These are phyloP conservation scores for Ischnus inquisitorius DNA, from an alignment of 2,888 invertebrate species.

Conservation along the genomic window DNA sequence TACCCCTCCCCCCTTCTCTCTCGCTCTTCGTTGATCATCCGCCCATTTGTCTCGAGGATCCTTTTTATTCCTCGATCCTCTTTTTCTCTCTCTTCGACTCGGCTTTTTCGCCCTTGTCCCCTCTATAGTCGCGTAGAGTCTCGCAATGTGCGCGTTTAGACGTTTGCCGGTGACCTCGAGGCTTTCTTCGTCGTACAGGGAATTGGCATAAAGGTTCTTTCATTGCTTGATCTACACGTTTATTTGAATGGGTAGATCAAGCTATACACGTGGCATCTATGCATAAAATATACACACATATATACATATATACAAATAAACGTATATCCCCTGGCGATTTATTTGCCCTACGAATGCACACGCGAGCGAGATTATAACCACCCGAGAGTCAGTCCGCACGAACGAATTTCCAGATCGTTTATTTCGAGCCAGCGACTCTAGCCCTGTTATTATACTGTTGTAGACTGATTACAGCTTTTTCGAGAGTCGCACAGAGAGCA, in stretches of 20 bases:
- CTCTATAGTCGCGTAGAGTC: constrained; percentile 50
- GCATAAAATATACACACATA: background rate
- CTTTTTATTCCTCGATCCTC: constrained; percentile 67
- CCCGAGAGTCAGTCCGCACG: constrained; percentile 19
- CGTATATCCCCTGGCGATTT: constrained; percentile 49
- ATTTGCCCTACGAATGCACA: constrained; percentile 58
- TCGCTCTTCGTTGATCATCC: constrained; percentile 36
- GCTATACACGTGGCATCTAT: background rate
- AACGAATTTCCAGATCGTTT: constrained; percentile 64
- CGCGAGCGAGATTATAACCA: constrained; percentile 62
- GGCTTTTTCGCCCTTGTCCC: constrained; percentile 13
- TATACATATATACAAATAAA: background rate
- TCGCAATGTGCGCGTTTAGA: constrained; percentile 35
- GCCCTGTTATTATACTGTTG: constrained; percentile 67
- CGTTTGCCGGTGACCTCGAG: constrained; percentile 48
- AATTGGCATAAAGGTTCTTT: constrained; percentile 66
- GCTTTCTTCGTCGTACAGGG: constrained; percentile 53
- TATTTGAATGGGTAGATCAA: constrained; percentile 6
- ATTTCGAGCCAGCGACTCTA: constrained; percentile 64
- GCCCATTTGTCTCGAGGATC: constrained; percentile 77
- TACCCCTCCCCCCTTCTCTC: constrained; percentile 50
- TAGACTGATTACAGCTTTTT: constrained; percentile 64
- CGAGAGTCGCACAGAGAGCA: constrained; percentile 41
- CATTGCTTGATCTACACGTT: constrained; percentile 50
- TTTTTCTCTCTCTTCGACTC: constrained; percentile 39